A percentile compares a stretch with the other conserved stretches of the same genome.
phyloP scores from a whole-genome alignment of 30 jellyfish, hydroid and myxozoan genomes.

The Sanderia malayensis region DNA sequence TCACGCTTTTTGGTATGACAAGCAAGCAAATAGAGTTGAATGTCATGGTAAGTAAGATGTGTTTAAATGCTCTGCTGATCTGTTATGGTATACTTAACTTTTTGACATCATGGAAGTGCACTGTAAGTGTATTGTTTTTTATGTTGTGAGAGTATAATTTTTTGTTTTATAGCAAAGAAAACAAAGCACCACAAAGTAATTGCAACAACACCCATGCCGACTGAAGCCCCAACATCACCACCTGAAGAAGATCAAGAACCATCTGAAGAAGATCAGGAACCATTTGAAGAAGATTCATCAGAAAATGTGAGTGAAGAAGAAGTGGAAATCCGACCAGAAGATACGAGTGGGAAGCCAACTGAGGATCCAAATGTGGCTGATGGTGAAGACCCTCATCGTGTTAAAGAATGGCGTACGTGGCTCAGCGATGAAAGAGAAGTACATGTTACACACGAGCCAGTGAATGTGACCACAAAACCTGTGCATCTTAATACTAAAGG shows the following conservation, averaged over 20 bases:
- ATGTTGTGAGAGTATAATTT: too few species aligned
- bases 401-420: slow-evolving; percentile 54
- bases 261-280: not conserved
- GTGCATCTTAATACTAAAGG: not conserved
- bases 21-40: slow-evolving; percentile 23
- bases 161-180: too few species aligned
- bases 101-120: too few species aligned
- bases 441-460: not conserved
- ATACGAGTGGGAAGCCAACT: slow-evolving; percentile 62
- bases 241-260: not conserved
- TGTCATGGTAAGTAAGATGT: slow-evolving; percentile 52
- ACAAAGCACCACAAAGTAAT: too few species aligned
- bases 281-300: not conserved
- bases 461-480: not conserved
- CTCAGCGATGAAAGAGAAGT: slow-evolving; percentile 11
- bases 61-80: too few species aligned
- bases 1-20: slow-evolving; percentile 51
- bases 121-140: too few species aligned
- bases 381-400: slow-evolving; percentile 49
- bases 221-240: not conserved
- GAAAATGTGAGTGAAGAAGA: slow-evolving; percentile 46
- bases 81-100: too few species aligned
- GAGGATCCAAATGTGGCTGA: slow-evolving; percentile 39
- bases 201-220: not conserved
- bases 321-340: slow-evolving; percentile 69